Conservation (phyloP, 2,888 invertebrate species). For the Eutolmus rufibarbis region DNA sequence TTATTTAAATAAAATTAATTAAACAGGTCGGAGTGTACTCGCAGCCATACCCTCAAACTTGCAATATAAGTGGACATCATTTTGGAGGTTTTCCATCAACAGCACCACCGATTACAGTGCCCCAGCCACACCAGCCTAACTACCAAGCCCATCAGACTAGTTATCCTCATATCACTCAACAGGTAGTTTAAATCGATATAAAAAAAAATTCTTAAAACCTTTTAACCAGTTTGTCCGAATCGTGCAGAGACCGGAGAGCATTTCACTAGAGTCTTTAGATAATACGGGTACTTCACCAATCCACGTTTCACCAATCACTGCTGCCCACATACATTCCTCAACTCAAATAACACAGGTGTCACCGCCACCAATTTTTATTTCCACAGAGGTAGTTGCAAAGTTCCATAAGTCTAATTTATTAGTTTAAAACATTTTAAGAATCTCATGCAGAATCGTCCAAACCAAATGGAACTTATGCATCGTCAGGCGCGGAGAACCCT, state of each 20-base stretch:
- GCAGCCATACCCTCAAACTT: conserved; percentile 61
- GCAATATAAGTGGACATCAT: conserved; percentile 57
- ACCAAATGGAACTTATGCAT: conserved; percentile 52
- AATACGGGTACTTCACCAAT: conserved; percentile 58
- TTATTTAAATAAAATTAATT: conserved; percentile 48
- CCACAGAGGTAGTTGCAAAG: conserved; percentile 55
- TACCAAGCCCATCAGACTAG: conserved; percentile 36
- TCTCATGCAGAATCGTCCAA: conserved; percentile 52
- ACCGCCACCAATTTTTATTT: conserved; percentile 64
- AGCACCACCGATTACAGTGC: conserved; percentile 54
- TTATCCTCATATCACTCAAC: conserved; percentile 62
- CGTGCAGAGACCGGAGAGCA: conserved; percentile 58
- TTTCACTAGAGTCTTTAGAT: conserved; percentile 60
- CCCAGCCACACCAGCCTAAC: conserved; percentile 51
- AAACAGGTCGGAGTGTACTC: conserved; percentile 60
- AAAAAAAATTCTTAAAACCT: background rate
- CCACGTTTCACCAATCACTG: conserved; percentile 63
- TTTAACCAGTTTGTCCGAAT: background rate
- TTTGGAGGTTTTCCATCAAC: conserved; percentile 55
- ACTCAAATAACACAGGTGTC: conserved; percentile 65
- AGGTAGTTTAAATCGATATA: conserved; percentile 51
- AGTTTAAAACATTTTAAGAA: background rate
- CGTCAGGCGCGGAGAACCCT: conserved; percentile 60
- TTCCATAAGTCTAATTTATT: background rate
- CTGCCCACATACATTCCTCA: conserved; percentile 63